Evolutionary conservation across 2,888 invertebrate species (phyloP).

Genomic region (Rhamphomyia laevipes): DNA sequence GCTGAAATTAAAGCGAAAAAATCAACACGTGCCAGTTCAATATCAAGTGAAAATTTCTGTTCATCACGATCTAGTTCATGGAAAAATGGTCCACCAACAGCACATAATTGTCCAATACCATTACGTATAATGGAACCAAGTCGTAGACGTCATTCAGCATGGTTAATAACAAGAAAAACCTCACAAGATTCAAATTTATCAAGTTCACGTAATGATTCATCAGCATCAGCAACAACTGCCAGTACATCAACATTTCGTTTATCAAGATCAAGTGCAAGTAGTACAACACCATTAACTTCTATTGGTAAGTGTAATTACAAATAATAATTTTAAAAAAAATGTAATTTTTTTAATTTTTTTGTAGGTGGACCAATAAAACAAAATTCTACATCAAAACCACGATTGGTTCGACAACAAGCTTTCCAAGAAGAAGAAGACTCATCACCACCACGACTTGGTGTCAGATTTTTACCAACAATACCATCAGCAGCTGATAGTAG

Average conservation of each 20-base stretch:
- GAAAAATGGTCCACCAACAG: conserved; percentile 52
- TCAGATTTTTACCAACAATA: conserved; percentile 56
- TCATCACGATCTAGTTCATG: conserved; percentile 81
- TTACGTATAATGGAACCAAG: conserved; percentile 55
- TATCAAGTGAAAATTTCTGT: conserved; percentile 83
- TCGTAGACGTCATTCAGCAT: conserved; percentile 71
- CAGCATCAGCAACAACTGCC: conserved; percentile 80
- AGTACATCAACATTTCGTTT: conserved; percentile 84
- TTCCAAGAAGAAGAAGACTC: conserved; percentile 59
- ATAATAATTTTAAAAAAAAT: not conserved
- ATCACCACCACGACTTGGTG: conserved; percentile 39
- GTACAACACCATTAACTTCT: conserved; percentile 41
- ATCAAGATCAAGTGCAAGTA: conserved; percentile 63
- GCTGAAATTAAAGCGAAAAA: conserved; percentile 61
- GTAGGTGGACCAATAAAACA: conserved; percentile 32
- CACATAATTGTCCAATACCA: conserved; percentile 65
- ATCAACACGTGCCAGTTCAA: conserved; percentile 66
- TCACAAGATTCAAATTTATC: conserved; percentile 87
- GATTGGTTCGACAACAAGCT: conserved; percentile 69
- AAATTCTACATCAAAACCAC: conserved; percentile 46
- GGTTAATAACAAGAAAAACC: conserved; percentile 83
- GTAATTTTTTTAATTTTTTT: conserved; percentile 1
- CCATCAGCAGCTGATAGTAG: conserved; percentile 63
- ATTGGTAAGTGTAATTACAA: conserved; percentile 22
- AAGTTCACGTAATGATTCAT: conserved; percentile 82